Percentiles rank a stretch among this genome's conserved stretches.
phyloP scores from a whole-genome alignment of 2,797 vertebrate species.

The Poeciliopsis presidionis region DNA sequence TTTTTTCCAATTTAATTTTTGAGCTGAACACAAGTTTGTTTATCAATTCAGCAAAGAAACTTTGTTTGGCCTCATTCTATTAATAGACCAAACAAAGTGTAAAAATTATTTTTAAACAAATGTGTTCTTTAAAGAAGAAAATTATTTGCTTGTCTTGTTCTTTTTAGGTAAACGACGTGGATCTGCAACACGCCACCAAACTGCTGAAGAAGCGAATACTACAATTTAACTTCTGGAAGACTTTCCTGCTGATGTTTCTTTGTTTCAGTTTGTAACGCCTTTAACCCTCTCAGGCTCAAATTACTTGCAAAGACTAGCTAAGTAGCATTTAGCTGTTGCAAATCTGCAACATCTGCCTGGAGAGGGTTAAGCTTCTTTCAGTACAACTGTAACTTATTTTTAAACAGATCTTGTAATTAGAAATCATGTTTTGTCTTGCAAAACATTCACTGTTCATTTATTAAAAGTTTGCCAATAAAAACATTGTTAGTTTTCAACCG shows the following conservation, averaged over 20 bases:
- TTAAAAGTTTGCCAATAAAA: not conserved
- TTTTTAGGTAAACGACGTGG: constrained; percentile 1
- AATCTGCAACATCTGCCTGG: no score
- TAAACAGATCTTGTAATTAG: not conserved
- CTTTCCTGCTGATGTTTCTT: not conserved
- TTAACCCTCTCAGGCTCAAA: no score
- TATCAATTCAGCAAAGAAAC: no score
- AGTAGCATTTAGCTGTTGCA: no score
- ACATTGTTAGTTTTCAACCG: not conserved
- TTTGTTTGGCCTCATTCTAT: no score
- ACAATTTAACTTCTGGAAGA: constrained; percentile 7
- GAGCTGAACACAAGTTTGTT: no score
- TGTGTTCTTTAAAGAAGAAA: no score
- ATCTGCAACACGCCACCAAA: not conserved
- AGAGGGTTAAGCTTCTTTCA: not conserved
- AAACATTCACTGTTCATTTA: not conserved
- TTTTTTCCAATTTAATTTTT: not conserved
- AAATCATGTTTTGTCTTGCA: not conserved
- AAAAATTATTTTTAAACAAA: no score
- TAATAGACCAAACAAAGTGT: no score
- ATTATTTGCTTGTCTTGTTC: not conserved
- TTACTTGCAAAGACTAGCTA: no score
- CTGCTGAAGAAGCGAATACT: constrained; percentile 10
- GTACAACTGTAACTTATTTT: not conserved
- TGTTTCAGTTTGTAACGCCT: not conserved